Base-by-base conservation (phyloP, 2,797 vertebrate genomes). In the Thaleichthys pacificus region DNA sequence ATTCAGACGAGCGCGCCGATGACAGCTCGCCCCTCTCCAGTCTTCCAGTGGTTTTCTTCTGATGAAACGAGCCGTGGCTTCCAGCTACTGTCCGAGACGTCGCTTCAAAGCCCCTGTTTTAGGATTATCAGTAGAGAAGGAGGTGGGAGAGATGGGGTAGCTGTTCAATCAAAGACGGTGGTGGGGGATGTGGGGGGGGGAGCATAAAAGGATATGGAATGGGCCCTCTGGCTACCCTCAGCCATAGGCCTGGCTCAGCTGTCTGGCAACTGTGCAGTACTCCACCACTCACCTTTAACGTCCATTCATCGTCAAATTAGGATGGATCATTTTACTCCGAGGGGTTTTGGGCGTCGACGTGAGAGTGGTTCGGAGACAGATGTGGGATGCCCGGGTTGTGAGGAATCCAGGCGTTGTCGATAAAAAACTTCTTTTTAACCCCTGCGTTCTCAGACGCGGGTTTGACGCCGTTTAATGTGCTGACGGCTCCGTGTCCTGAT, bases 11-110 rank as follows among this genome's bases (percentile, higher is more conserved):
- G 78, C 15, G 2, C 51, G 5, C 68, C 63, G 72, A 88, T 89
- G 88, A 91, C 84, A 89, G 85, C 75, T 61, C 71, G 76, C 70
- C 71, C 72, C 42, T 14, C 77, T 58, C 61, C 72, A 73, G 78
- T 83, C 79, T 87, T 81, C 47, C 69, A 32, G 47, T 77, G 80
- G 80, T 81, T 84, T 82, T 49, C 64, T 71, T 72, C 76, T 73
- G 73, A 80, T 82, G 77, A 82, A 84, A 80, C 71, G 76, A 79
- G 74, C 74, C 63, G 69, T 78, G 76, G 82, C 89, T 90, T 64
- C 79, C 14, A 86, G 91, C 89, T 84, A 81, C 85, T 85, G 85
- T 87, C 82, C 82, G 64, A 66, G 64, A 72, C 71, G 77, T 74
- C 68, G 79, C 82, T 84, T 87, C 84, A 87, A 84, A 88, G 82